Base-by-base conservation (phyloP, 2,888 invertebrate genomes). In the Malachius bipustulatus region DNA sequence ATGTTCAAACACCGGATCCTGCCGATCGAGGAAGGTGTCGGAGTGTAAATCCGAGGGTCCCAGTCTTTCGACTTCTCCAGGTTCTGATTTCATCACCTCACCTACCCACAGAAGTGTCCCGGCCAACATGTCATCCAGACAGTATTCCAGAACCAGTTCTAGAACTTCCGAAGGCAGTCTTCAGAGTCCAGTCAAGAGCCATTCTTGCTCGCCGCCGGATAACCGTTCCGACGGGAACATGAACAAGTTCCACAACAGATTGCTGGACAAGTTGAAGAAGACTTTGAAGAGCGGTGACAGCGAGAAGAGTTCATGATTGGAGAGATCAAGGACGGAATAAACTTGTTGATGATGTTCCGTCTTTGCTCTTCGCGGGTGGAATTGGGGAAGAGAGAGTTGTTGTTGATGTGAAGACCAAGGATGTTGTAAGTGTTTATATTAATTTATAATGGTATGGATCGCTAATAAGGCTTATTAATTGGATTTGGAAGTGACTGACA, bases 241-340 rank as follows among this genome's bases (percentile, higher is more conserved):
- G 42, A 81, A 82, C 61, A 82, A 82, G 66, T 83, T 83, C 62
- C 82, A 83, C 69, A 77, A 71, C 63, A 72, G 81, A 56, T 70
- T 83, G 59, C 75, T 84, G 60, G 82, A 83, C 64, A 82, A 82
- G 63, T 62, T 84, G 61, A 77, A 78, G 66, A 69, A 75, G 42
- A 78, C 81, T 46, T 65, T 83, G 53, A 71, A 74, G 47, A 68
- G 65, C 39, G 67, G 69, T 45, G 61, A 73, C 48, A 63, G 65
- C 36, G 56, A 55, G 60, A 66, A 60, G 59, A 54, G n/a, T n/a
- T n/a, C n/a, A n/a, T n/a, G n/a, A n/a, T n/a, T n/a, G n/a, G 64
- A 41, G 57, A 55, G 62, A 67, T 60, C 56, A 57, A 61, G 36
- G n/a, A n/a, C n/a, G n/a, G n/a, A n/a, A n/a, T n/a, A n/a, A n/a